Percentiles rank a stretch among this genome's conserved stretches.
These are phyloP conservation scores for Protonemura montana DNA, from an alignment of 2,888 invertebrate species.

Conservation along the genomic window DNA sequence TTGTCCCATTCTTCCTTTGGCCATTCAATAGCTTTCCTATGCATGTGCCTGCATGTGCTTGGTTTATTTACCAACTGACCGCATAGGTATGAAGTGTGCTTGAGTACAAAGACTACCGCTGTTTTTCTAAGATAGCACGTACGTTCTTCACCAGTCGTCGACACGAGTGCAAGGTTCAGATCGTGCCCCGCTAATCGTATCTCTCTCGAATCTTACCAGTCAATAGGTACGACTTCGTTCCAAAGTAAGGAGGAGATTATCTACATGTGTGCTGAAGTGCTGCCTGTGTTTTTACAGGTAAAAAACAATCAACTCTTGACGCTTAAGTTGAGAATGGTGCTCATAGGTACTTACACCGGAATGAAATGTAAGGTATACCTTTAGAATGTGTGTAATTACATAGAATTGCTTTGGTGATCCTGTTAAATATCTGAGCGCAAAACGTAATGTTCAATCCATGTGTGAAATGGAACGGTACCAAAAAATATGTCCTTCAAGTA, in stretches of 20 bases:
- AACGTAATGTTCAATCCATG: background rate
- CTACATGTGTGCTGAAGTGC: background rate
- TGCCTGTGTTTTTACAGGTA: background rate
- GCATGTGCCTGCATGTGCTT: background rate
- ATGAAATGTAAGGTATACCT: background rate
- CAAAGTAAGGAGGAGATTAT: background rate
- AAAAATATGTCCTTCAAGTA: background rate
- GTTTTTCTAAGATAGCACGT: background rate
- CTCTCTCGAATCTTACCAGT: background rate
- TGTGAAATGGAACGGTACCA: background rate
- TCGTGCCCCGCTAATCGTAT: background rate
- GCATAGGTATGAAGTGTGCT: background rate
- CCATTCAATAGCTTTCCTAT: background rate
- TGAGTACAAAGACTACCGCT: background rate
- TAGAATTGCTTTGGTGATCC: background rate
- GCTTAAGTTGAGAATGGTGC: background rate
- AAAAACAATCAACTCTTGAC: background rate
- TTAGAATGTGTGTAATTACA: background rate
- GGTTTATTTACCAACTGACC: background rate
- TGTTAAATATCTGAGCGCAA: background rate
- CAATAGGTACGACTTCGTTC: background rate
- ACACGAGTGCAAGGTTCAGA: background rate
- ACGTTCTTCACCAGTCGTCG: background rate
- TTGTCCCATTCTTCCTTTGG: background rate
- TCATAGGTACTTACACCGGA: background rate